A percentile compares a stretch with the other conserved stretches of the same genome.
Conservation (phyloP, 2,797 vertebrate genomes). For the Epinephelus coioides region DNA sequence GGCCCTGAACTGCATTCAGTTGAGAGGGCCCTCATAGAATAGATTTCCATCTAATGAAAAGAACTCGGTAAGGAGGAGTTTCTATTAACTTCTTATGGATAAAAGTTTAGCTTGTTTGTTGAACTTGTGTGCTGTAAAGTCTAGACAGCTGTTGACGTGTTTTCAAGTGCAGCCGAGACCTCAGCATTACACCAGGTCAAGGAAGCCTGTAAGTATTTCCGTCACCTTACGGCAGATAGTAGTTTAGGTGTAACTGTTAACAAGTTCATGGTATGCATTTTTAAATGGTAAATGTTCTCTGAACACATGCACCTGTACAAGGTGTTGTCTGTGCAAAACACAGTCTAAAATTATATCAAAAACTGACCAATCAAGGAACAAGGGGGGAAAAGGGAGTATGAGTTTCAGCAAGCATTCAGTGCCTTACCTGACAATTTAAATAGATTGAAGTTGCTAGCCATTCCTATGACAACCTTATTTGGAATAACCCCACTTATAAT, state of each 20-base stretch:
- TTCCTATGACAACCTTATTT: too few species aligned
- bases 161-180: conserved; percentile 35
- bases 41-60: conserved; percentile 79
- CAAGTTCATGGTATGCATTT: background rate
- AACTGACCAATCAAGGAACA: background rate
- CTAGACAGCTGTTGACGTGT: conserved; percentile 29
- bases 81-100: conserved; percentile 65
- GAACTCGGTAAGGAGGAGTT: conserved; percentile 50
- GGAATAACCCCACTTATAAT: too few species aligned
- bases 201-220: background rate
- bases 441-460: too few species aligned
- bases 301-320: too few species aligned
- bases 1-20: conserved; percentile 77
- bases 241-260: background rate
- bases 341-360: too few species aligned
- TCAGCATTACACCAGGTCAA: conserved; percentile 19
- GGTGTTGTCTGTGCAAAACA: too few species aligned
- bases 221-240: background rate
- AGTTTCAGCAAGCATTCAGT: background rate
- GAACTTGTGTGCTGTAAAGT: conserved; percentile 42
- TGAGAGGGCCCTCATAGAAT: conserved; percentile 68
- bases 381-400: background rate
- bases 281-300: background rate
- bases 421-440: too few species aligned
- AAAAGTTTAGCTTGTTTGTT: conserved; percentile 71